Evolutionary conservation across 1,140 invertebrate species (phyloP), one percentile per base, ranked within the genome.

Genomic region (Manduca sexta): DNA sequence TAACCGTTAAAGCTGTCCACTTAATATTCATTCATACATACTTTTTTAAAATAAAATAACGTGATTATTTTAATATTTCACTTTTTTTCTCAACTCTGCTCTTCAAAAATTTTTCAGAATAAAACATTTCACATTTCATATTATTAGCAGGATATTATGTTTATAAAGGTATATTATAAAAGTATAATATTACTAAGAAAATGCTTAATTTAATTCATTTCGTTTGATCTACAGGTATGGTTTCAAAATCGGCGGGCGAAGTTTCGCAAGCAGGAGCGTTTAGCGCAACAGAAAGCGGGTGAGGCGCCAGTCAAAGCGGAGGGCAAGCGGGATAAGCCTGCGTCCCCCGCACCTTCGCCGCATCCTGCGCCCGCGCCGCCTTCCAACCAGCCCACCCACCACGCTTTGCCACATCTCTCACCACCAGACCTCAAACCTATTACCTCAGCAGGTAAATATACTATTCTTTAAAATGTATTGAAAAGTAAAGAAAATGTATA

Each of bases 211-310:
- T 6, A 37, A 37, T n/a, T 14, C 13, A 37, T 12, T 12, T 43
- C 1, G 45, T 52, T 37, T 49, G 56, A 52, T 53, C 88, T 90
- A 8, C 87, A 97, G 95, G 95, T 97, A 0, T 97, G 96, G 96
- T 98, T 98, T 74, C 96, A 97, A 87, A 98, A 97, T 73, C 86
- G 96, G 37, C 88, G 96, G 31, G 95, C 95, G 0, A 98, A 97
- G 81, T 96, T 97, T 70, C 89, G 97, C 14, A 98, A 98, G 85
- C 96, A 98, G 72, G 96, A 98, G 82, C 86, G 93, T 13, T 73
- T 94, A 38, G 92, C 93, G 1, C 93, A 94, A 65, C 93, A 95
- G 70, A 94, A 94, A 62, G 88, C 89, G 17, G 80, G 82, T 2
- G 82, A 84, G 49, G 67, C 71, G 0, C 75, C 74, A 1, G 79